phyloP scores from a whole-genome alignment of 1,140 invertebrate species.

The Grapholita molesta region DNA sequence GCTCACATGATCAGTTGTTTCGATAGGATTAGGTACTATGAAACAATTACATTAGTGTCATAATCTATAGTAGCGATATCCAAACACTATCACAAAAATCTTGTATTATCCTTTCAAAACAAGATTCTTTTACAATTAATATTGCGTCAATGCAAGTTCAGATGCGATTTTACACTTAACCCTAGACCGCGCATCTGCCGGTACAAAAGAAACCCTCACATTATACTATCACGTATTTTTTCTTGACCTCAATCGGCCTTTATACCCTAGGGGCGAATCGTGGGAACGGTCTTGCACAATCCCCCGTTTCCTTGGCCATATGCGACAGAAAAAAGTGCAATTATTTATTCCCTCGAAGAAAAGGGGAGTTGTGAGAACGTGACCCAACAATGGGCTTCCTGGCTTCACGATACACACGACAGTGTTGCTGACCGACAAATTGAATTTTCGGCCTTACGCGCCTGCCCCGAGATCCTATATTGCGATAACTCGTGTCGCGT shows the following conservation, averaged over 20 bases:
- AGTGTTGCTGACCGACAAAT: constrained; percentile 40
- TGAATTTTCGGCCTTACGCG: constrained; percentile 53
- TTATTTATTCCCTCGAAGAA: constrained; percentile 76
- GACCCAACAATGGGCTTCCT: constrained; percentile 77
- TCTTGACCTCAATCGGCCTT: constrained; percentile 70
- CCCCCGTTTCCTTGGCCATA: constrained; percentile 73
- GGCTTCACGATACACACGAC: constrained; percentile 61
- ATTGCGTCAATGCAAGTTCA: constrained; percentile 55
- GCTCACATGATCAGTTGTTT: neutral
- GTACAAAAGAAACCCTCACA: constrained; percentile 64
- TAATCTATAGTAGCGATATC: no score
- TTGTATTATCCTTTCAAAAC: constrained; percentile 16
- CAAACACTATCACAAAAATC: no score
- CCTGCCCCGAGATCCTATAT: constrained; percentile 45
- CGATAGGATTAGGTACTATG: neutral
- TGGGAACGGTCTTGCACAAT: constrained; percentile 73
- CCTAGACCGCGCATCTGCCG: constrained; percentile 69
- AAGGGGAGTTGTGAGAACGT: constrained; percentile 76
- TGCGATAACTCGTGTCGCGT: constrained; percentile 41
- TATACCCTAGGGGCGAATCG: constrained; percentile 69
- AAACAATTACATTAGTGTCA: no score
- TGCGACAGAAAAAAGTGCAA: constrained; percentile 77
- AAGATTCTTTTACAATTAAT: constrained; percentile 32
- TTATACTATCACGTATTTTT: constrained; percentile 73
- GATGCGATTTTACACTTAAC: constrained; percentile 62